phyloP scores from a whole-genome alignment of 2,113 vertebrate species.

The Syngnathus typhle region DNA sequence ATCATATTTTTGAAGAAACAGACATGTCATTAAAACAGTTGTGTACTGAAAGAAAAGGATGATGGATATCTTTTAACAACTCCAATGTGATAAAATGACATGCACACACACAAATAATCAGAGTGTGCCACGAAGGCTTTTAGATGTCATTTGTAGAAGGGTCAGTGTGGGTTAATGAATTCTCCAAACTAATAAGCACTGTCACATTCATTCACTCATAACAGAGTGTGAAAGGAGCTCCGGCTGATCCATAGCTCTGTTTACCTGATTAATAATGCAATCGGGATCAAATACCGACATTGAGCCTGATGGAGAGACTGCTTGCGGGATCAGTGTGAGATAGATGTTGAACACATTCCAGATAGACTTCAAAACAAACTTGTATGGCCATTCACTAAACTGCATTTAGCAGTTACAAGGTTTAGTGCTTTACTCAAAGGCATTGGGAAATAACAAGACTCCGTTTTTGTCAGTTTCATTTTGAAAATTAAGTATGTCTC shows the following conservation, averaged over 20 bases:
- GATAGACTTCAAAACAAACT: background rate
- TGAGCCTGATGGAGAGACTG: constrained; percentile 61
- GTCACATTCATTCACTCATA: constrained; percentile 55
- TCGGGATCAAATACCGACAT: constrained; percentile 63
- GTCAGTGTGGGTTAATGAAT: constrained; percentile 62
- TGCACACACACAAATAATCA: constrained; percentile 3
- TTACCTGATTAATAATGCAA: constrained; percentile 70
- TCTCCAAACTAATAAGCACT: constrained; percentile 62
- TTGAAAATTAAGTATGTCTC: too few relatives aligned
- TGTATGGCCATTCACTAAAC: background rate
- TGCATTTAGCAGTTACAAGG: background rate
- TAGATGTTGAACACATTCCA: background rate
- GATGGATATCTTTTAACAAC: background rate
- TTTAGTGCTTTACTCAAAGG: background rate
- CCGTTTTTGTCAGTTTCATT: too few relatives aligned
- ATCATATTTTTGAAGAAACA: too few relatives aligned
- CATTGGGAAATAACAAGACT: background rate
- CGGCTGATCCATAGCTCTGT: constrained; percentile 65
- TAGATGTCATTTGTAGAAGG: constrained; percentile 41
- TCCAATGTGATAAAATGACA: constrained; percentile 29
- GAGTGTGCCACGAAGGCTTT: constrained; percentile 20
- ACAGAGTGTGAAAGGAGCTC: constrained; percentile 61
- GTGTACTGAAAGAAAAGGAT: background rate
- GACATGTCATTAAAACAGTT: too few relatives aligned
- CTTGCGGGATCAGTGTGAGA: constrained; percentile 11